These are phyloP conservation scores for Notocelia uddmanniana DNA, from an alignment of 2,888 invertebrate genomes.

Conservation along the genomic window DNA sequence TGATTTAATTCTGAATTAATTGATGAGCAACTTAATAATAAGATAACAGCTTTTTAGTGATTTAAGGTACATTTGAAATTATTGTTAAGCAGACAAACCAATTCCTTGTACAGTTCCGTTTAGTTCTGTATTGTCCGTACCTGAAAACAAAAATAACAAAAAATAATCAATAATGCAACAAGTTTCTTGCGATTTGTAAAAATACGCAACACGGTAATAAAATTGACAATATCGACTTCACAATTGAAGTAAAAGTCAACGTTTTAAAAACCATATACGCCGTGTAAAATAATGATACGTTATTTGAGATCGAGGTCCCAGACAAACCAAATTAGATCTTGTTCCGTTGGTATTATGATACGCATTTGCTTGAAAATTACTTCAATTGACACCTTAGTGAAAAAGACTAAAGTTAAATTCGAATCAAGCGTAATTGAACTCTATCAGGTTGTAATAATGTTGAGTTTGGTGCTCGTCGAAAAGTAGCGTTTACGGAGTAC, in stretches of 20 bases:
- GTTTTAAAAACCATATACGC: conserved; percentile 23
- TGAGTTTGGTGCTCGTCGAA: neutral
- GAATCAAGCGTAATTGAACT: neutral
- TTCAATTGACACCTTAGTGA: conserved; percentile 1
- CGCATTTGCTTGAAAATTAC: conserved; percentile 20
- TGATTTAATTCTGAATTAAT: no score
- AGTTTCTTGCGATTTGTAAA: neutral
- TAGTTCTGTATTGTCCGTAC: conserved; percentile 11
- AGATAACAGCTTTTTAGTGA: no score
- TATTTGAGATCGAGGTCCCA: neutral
- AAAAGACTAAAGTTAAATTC: conserved; percentile 9
- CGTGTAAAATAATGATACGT: conserved; percentile 17
- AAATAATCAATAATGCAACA: conserved; percentile 13
- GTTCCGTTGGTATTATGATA: neutral
- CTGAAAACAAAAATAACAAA: conserved; percentile 25
- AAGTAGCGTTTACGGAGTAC: conserved; percentile 29
- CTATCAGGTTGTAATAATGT: neutral
- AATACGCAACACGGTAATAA: conserved; percentile 2
- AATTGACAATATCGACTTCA: neutral
- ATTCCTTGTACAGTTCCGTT: neutral
- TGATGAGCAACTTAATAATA: no score
- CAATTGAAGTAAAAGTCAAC: conserved; percentile 30
- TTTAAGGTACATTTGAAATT: neutral
- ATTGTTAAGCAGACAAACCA: conserved; percentile 5
- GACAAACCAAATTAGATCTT: conserved; percentile 14